Evolutionary conservation across 2,797 vertebrate species (phyloP).

Genomic region (Cirrhinus molitorella): DNA sequence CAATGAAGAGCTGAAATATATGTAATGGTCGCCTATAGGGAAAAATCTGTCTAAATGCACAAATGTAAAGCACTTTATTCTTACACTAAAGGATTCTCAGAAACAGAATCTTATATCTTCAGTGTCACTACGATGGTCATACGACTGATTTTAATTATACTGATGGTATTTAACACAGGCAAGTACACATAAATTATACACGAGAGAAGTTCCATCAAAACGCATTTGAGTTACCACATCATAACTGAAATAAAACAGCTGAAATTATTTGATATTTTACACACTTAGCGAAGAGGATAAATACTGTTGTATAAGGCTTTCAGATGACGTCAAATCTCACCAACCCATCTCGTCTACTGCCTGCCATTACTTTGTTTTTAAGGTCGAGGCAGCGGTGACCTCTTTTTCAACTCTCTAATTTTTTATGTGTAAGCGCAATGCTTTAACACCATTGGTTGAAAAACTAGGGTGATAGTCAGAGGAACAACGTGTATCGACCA

Average conservation of each 20-base stretch:
- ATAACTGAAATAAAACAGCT: constrained; percentile 6
- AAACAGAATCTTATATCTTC: constrained; percentile 13
- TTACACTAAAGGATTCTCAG: background rate
- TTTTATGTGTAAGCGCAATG: constrained; percentile 72
- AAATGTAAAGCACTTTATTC: background rate
- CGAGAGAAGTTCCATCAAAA: background rate
- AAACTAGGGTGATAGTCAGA: constrained; percentile 70
- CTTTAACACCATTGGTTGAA: constrained; percentile 73
- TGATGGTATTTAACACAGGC: background rate
- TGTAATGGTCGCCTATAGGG: background rate
- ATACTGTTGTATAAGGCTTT: constrained; percentile 34
- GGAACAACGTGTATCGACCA: constrained; percentile 62
- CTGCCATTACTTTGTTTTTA: constrained; percentile 69
- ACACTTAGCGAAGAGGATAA: background rate
- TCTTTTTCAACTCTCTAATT: constrained; percentile 81
- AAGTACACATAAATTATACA: background rate
- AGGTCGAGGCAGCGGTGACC: constrained; percentile 77
- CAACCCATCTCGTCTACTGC: constrained; percentile 44
- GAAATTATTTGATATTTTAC: background rate
- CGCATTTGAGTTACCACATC: background rate
- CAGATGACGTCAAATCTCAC: constrained; percentile 23
- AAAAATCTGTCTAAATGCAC: constrained; percentile 2
- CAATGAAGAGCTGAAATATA: constrained; percentile 6
- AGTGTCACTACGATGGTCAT: background rate
- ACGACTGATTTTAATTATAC: background rate